phyloP scores from a whole-genome alignment of 2,888 invertebrate genomes.

The Melanotus villosus region DNA sequence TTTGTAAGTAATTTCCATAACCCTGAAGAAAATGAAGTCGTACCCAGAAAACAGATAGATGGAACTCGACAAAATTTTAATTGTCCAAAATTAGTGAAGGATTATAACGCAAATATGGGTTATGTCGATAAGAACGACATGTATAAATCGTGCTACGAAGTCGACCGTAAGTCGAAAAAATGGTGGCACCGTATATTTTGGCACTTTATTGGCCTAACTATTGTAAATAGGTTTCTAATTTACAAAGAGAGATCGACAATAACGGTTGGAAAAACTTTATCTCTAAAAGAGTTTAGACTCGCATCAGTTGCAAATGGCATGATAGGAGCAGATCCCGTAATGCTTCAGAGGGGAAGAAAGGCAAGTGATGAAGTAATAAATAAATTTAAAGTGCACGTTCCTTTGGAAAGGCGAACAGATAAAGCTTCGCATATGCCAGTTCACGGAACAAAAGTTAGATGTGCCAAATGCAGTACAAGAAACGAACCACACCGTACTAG shows the following conservation, averaged over 20 bases:
- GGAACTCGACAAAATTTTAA: background rate
- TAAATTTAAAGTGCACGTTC: slow-evolving; percentile 37
- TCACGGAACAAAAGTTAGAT: slow-evolving; percentile 23
- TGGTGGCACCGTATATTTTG: slow-evolving; percentile 2
- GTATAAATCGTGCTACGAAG: background rate
- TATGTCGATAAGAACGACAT: slow-evolving; percentile 5
- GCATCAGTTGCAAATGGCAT: background rate
- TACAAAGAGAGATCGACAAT: background rate
- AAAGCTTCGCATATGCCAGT: slow-evolving; percentile 46
- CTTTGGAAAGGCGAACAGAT: slow-evolving; percentile 39
- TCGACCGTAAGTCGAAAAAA: background rate
- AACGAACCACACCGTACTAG: background rate
- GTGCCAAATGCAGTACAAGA: background rate
- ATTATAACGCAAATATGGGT: slow-evolving; percentile 10
- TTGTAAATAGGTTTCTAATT: background rate
- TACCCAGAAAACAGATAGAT: background rate
- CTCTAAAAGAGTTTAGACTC: background rate
- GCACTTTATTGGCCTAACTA: background rate
- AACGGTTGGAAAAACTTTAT: background rate
- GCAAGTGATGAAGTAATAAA: slow-evolving; percentile 11
- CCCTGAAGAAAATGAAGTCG: background rate
- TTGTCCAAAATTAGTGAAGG: background rate
- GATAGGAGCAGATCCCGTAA: background rate
- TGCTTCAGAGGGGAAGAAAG: background rate
- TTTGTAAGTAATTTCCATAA: background rate